Percentiles rank a stretch among this genome's conserved stretches.
Evolutionary conservation across 2,888 invertebrate genomes (phyloP).

Genomic region (Macaria notata): DNA sequence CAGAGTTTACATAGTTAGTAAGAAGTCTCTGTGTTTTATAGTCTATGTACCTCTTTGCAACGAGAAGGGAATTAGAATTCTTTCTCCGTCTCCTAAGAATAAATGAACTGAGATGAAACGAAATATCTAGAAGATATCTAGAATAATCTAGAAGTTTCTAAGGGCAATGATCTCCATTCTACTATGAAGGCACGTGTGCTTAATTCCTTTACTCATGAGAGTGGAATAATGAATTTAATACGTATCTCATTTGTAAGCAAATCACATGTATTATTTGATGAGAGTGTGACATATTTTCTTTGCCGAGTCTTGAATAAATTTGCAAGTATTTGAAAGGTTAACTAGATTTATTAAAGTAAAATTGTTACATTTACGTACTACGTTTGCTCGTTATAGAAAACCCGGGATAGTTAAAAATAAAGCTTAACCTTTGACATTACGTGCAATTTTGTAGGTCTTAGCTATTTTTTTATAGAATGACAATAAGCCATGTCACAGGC

Average conservation of each 20-base stretch:
- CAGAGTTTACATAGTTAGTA: no score
- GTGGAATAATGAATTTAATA: not conserved
- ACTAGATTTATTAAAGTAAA: no score
- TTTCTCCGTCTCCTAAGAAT: constrained; percentile 39
- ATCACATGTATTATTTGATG: not conserved
- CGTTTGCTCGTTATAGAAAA: no score
- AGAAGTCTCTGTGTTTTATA: no score
- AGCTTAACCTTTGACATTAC: no score
- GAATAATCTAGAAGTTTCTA: constrained; percentile 38
- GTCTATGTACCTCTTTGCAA: constrained; percentile 17
- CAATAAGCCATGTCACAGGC: no score
- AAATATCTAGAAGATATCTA: constrained; percentile 42
- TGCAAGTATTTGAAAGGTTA: no score
- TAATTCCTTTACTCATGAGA: constrained; percentile 15
- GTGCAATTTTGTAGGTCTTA: no score
- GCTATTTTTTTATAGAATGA: no score
- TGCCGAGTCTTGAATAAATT: no score
- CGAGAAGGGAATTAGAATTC: constrained; percentile 40
- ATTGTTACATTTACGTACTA: no score
- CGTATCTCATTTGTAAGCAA: not conserved
- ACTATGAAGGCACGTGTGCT: constrained; percentile 22
- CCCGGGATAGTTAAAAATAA: no score
- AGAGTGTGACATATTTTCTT: not conserved
- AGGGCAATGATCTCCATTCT: constrained; percentile 30
- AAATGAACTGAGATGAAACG: constrained; percentile 42